A percentile compares a stretch with the other conserved stretches of the same genome.
Evolutionary conservation across 2,797 vertebrate genomes (phyloP).

Genomic region (Numenius phaeopus): DNA sequence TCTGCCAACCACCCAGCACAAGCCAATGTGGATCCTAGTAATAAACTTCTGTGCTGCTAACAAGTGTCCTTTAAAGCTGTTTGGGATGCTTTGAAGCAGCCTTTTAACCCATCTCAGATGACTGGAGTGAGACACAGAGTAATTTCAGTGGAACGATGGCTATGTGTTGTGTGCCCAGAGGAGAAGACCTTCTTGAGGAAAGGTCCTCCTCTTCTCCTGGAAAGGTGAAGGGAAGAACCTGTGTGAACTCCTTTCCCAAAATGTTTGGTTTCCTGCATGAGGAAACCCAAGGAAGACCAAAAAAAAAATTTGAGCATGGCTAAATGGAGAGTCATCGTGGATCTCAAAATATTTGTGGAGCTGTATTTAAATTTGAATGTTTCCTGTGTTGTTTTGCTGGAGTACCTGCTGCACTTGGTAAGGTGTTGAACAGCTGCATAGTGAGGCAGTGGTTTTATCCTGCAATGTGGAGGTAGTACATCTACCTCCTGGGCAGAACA

Average conservation of each 20-base stretch:
- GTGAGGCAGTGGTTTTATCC: not conserved
- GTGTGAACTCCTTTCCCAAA: fast-evolving
- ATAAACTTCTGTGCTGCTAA: not conserved
- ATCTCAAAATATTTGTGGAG: not conserved
- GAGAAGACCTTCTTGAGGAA: not conserved
- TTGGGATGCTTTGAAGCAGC: not conserved
- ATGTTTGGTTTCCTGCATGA: not conserved
- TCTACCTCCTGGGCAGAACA: not conserved
- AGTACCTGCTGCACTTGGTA: not conserved
- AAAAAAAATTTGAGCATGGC: not conserved
- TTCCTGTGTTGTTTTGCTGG: not conserved
- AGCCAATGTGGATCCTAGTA: not conserved
- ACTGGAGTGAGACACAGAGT: not conserved
- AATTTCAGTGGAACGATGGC: not conserved
- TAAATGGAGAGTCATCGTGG: fast-evolving
- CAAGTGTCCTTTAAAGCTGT: not conserved
- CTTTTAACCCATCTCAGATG: not conserved
- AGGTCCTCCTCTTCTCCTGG: not conserved
- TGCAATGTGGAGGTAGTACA: fast-evolving
- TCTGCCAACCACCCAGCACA: not conserved
- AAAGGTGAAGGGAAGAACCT: not conserved
- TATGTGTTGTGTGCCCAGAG: not conserved
- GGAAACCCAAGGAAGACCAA: not conserved
- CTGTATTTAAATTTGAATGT: fast-evolving
- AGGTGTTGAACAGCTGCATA: not conserved